A percentile compares a stretch with the other conserved stretches of the same genome.
These are phyloP conservation scores for Limnephilus lunatus DNA, from an alignment of 2,888 invertebrate species.

Conservation along the genomic window DNA sequence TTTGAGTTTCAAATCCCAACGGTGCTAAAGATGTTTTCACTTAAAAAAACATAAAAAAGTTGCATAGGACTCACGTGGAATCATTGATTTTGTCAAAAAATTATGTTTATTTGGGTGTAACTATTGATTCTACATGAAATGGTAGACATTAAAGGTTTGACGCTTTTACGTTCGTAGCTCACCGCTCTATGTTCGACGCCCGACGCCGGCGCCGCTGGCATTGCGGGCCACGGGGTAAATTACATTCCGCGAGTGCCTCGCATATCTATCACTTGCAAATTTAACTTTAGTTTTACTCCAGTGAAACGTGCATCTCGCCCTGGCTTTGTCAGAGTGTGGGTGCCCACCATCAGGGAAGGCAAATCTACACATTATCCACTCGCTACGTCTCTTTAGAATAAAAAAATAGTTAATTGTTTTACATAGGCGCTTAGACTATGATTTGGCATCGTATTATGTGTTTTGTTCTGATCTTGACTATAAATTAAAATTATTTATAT, in stretches of 20 bases:
- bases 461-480: too few species aligned
- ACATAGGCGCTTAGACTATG: background rate
- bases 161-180: background rate
- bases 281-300: conserved; percentile 75
- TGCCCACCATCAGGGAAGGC: conserved; percentile 17
- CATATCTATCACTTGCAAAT: conserved; percentile 79
- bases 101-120: too few species aligned
- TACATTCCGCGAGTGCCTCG: conserved; percentile 78
- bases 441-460: too few species aligned
- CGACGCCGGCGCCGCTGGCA: conserved; percentile 28
- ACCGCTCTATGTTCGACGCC: background rate
- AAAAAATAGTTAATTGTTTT: background rate
- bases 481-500: too few species aligned
- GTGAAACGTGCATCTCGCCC: conserved; percentile 48
- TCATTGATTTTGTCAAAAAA: too few species aligned
- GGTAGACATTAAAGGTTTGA: background rate
- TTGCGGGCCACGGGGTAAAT: conserved; percentile 68
- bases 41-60: too few species aligned
- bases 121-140: too few species aligned
- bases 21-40: too few species aligned
- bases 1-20: too few species aligned
- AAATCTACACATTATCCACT: background rate
- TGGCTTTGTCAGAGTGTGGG: conserved; percentile 33
- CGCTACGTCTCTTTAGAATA: background rate
- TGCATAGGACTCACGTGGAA: too few species aligned